These are phyloP conservation scores for Trichonephila inaurata DNA, from an alignment of 1,140 invertebrate genomes.

Conservation along the genomic window DNA sequence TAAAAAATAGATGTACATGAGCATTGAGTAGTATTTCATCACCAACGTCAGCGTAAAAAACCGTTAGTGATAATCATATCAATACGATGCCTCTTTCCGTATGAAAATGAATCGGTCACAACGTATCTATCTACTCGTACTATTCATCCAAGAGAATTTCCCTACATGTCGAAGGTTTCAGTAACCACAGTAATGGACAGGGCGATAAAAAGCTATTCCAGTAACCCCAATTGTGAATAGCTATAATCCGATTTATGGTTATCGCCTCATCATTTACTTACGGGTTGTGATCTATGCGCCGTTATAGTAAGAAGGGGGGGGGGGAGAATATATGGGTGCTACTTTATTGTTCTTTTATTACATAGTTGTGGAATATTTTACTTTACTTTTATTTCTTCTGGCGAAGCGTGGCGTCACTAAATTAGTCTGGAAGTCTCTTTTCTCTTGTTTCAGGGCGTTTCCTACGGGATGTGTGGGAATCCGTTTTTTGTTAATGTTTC, in stretches of 20 bases:
- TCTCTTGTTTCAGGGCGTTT: background rate
- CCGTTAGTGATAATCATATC: too few species aligned
- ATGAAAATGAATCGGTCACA: too few species aligned
- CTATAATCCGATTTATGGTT: constrained; percentile 28
- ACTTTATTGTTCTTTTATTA: constrained; percentile 19
- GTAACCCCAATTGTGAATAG: background rate
- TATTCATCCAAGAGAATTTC: background rate
- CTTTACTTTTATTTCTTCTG: background rate
- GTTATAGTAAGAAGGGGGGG: background rate
- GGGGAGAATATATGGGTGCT: background rate
- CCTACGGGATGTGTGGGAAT: background rate
- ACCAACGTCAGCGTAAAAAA: too few species aligned
- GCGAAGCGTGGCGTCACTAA: constrained; percentile 10
- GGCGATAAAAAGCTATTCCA: background rate
- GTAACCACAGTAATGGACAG: too few species aligned
- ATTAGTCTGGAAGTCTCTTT: background rate
- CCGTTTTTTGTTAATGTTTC: background rate
- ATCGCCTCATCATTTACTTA: constrained; percentile 27
- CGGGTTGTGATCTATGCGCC: background rate
- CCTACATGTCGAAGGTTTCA: background rate
- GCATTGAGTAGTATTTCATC: too few species aligned
- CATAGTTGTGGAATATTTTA: background rate
- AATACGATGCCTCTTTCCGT: too few species aligned
- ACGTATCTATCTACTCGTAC: too few species aligned
- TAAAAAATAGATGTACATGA: too few species aligned